Evolutionary conservation across 2,888 invertebrate species (phyloP).

Genomic region (Phyto melanocephala): DNA sequence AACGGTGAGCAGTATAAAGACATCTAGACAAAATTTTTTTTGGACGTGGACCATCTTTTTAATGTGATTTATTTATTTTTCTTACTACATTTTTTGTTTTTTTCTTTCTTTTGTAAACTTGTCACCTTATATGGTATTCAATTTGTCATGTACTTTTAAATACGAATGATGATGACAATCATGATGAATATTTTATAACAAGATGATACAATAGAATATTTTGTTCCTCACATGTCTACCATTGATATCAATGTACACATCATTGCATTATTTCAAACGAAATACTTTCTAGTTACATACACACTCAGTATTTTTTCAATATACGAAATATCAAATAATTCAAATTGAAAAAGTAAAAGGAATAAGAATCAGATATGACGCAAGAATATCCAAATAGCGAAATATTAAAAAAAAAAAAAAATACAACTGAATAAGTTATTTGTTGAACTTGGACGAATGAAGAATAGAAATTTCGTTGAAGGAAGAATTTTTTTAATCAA

Average conservation of each 20-base stretch:
- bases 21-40: too few species aligned
- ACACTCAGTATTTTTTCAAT: neutral
- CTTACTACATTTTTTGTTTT: neutral
- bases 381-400: neutral
- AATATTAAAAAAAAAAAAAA: neutral
- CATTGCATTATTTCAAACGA: neutral
- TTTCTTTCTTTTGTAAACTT: conserved; percentile 28
- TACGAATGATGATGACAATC: neutral
- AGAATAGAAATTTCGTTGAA: neutral
- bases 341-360: neutral
- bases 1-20: too few species aligned
- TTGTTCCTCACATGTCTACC: neutral
- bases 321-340: conserved; percentile 3
- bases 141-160: conserved; percentile 3
- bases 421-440: conserved; percentile 3
- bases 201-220: neutral
- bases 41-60: too few species aligned
- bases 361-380: too few species aligned
- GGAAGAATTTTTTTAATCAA: neutral
- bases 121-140: conserved; percentile 39
- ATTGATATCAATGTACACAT: neutral
- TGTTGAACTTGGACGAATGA: neutral
- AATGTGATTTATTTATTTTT: too few species aligned
- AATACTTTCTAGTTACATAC: neutral
- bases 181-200: conserved; percentile 6